A percentile compares a stretch with the other conserved stretches of the same genome.
Evolutionary conservation across 2,113 vertebrate species (phyloP).

Genomic region (Xenotilapia flavipinnis): DNA sequence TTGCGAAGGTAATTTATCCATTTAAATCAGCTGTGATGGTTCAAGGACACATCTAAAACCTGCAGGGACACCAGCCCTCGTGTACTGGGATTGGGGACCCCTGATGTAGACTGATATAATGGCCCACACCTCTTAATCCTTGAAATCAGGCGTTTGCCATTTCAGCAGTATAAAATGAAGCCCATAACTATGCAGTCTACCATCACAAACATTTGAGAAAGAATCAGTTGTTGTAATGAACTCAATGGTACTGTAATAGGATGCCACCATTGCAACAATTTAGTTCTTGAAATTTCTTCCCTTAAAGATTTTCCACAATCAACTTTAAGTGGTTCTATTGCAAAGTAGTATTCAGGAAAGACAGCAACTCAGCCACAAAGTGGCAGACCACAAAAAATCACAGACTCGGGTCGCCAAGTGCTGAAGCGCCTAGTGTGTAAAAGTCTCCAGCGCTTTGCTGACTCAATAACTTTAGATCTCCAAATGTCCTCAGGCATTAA

Average conservation of each 20-base stretch:
- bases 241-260: background rate
- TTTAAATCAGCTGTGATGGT: background rate
- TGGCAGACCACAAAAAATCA: background rate
- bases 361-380: background rate
- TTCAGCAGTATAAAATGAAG: background rate
- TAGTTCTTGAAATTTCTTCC: background rate
- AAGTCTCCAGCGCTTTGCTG: background rate
- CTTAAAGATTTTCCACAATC: background rate
- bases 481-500: background rate
- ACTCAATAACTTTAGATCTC: background rate
- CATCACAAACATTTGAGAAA: background rate
- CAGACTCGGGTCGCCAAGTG: background rate
- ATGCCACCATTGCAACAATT: background rate
- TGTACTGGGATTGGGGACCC: too few relatives aligned
- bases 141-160: background rate
- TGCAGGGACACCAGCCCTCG: background rate
- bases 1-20: fast-evolving
- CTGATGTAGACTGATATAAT: too few relatives aligned
- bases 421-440: background rate
- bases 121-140: background rate
- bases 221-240: background rate
- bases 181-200: background rate
- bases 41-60: background rate
- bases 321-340: background rate
- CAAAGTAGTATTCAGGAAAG: background rate